These are phyloP conservation scores for Trachymyrmex septentrionalis DNA, from an alignment of 1,140 invertebrate genomes.

Conservation along the genomic window DNA sequence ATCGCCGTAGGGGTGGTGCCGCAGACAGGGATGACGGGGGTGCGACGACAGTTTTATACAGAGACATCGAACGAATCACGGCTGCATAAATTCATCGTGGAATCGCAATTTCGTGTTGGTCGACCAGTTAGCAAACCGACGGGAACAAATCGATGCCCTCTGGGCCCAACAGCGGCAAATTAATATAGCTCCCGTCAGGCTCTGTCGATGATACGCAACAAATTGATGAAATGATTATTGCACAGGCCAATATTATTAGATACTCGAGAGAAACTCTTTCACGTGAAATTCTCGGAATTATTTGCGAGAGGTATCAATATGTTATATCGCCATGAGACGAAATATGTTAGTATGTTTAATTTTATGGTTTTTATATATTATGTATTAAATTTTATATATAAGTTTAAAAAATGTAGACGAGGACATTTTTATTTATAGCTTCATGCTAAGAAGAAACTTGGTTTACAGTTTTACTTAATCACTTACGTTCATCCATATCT, in stretches of 20 bases:
- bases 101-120: constrained; percentile 69
- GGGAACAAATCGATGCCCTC: constrained; percentile 75
- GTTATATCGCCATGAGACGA: background rate
- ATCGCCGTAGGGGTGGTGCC: constrained; percentile 29
- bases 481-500: no score
- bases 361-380: background rate
- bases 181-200: constrained; percentile 74
- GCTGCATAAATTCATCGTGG: constrained; percentile 68
- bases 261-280: constrained; percentile 24
- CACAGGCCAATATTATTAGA: constrained; percentile 69
- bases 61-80: constrained; percentile 53
- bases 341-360: background rate
- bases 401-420: background rate
- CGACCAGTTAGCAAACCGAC: constrained; percentile 73
- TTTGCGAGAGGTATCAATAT: background rate
- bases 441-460: no score
- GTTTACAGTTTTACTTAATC: no score
- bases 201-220: constrained; percentile 75
- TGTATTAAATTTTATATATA: background rate
- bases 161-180: constrained; percentile 72
- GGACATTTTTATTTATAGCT: no score
- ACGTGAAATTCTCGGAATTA: constrained; percentile 34
- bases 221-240: constrained; percentile 77
- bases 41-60: constrained; percentile 64
- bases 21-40: background rate